Percentiles rank a stretch among this genome's conserved stretches.
phyloP scores from a whole-genome alignment of 1,140 invertebrate species.

The Paracyclopina nana region DNA sequence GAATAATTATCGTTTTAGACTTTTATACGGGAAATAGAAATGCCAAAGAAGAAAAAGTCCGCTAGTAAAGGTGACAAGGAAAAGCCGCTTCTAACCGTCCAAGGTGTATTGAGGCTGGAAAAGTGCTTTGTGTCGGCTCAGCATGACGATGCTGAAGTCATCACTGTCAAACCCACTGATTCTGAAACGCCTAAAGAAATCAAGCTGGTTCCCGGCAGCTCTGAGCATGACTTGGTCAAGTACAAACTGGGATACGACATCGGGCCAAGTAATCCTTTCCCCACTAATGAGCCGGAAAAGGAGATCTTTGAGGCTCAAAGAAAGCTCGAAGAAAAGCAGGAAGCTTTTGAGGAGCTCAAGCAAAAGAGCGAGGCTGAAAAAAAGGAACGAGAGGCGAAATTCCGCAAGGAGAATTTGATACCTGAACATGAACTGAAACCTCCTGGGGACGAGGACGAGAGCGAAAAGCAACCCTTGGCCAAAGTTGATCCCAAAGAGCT shows the following conservation, averaged over 20 bases:
- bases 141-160: constrained; percentile 6
- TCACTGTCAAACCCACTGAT: background rate
- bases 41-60: background rate
- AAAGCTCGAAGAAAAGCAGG: background rate
- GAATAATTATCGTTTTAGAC: no score
- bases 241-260: constrained; percentile 13
- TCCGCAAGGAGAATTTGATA: background rate
- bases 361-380: background rate
- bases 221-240: constrained; percentile 8
- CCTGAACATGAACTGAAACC: background rate
- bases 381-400: constrained; percentile 1
- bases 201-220: background rate
- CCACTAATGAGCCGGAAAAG: constrained; percentile 2
- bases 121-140: background rate
- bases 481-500: no score
- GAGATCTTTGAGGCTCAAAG: background rate
- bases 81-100: constrained; percentile 2
- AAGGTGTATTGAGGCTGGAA: constrained; percentile 7
- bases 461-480: background rate
- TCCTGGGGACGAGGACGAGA: background rate
- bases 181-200: background rate
- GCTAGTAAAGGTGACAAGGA: constrained; percentile 8
- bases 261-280: constrained; percentile 8
- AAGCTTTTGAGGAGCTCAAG: constrained; percentile 6
- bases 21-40: background rate